phyloP scores from a whole-genome alignment of 2,888 invertebrate species.

The Malachius bipustulatus region DNA sequence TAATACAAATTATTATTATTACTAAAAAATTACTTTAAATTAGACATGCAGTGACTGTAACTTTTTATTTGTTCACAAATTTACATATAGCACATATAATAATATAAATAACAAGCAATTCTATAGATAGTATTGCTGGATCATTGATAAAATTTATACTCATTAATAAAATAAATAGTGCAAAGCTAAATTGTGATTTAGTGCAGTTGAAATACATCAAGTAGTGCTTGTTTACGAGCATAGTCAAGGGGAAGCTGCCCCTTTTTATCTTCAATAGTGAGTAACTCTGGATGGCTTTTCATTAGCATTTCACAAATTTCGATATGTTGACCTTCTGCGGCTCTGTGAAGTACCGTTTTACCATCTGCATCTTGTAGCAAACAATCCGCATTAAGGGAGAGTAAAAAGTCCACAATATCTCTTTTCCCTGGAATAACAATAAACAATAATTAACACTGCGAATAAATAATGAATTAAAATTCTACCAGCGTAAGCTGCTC shows the following conservation, averaged over 20 bases:
- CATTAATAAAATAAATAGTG: no score
- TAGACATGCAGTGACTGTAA: no score
- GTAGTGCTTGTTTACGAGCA: no score
- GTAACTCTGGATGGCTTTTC: not conserved
- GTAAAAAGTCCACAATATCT: not conserved
- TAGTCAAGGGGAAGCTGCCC: not conserved
- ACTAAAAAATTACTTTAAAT: no score
- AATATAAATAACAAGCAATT: no score
- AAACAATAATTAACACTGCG: not conserved
- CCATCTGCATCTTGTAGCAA: conserved; percentile 1
- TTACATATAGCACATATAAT: no score
- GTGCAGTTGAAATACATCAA: no score
- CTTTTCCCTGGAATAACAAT: not conserved
- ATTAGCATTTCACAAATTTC: not conserved
- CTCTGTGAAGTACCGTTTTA: not conserved
- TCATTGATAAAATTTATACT: no score
- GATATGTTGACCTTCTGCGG: not conserved
- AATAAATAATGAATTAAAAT: conserved; percentile 6
- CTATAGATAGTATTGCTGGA: no score
- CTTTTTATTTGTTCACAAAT: no score
- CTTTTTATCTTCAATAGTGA: not conserved
- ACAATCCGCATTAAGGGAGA: not conserved
- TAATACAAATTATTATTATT: no score
- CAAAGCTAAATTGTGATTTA: no score
- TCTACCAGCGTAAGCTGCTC: conserved; percentile 63